Base-by-base conservation (phyloP, 2,797 vertebrate species). In the Sphaeramia orbicularis region DNA sequence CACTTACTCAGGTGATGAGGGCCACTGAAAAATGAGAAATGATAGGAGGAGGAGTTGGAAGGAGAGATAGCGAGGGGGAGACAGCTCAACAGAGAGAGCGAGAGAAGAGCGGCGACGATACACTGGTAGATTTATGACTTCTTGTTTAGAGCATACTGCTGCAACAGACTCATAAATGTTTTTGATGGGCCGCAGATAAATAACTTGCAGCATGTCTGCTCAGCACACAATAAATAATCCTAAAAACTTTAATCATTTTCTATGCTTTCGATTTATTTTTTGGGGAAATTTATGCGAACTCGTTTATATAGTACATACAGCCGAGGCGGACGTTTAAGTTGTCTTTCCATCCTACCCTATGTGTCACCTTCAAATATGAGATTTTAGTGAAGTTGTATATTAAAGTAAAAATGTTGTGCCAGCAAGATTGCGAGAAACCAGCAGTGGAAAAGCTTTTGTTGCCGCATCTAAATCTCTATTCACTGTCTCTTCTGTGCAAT, bases 101-200 rank as follows among this genome's bases (percentile, higher is more conserved):
- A 43, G 49, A 65, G 51, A 42, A 45, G 42, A 53, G 42, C 18
- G 40, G 58, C n/a, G 76, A 73, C 59, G 74, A 83, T 75, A 74
- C 81, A 76, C 59, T 38, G 43, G 54, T 51, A 57, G 74, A 91
- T 93, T 93, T 86, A 91, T 81, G 76, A 61, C 54, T 69, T 64
- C 82, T 80, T 74, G 83, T 87, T 89, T 58, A 36, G 64, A 80
- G 74, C 74, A 78, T 81, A 78, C 78, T 84, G 87, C 89, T 85
- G 90, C 91, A 93, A 92, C 85, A 81, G 80, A 85, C 88, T 89
- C 89, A 87, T 93, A 89, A 93, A 94, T 88, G 89, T 91, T 90
- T 90, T 84, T 86, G 82, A 90, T 86, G 82, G 74, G 45, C 45
- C 3, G 32, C 52, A 71, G 79, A 91, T 92, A 91, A 93, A 92